phyloP scores from a whole-genome alignment of 2,888 invertebrate genomes.

The Phyto melanocephala region DNA sequence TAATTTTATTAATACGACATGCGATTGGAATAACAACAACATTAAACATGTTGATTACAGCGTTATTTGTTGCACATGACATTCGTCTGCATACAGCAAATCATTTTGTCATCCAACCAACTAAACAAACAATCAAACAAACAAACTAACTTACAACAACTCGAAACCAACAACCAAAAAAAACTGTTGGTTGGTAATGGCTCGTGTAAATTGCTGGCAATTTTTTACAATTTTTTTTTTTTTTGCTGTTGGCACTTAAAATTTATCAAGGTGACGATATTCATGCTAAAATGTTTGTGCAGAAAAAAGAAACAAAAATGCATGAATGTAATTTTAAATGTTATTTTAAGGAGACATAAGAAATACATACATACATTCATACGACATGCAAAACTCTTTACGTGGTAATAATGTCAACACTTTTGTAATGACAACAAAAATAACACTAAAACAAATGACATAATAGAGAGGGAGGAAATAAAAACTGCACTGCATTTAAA shows the following conservation, averaged over 20 bases:
- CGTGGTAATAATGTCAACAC: slow-evolving; percentile 47
- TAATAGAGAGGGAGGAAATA: not conserved
- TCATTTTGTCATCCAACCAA: slow-evolving; percentile 28
- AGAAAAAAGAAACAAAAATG: slow-evolving; percentile 4
- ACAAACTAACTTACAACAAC: slow-evolving; percentile 17
- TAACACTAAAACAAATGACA: not conserved
- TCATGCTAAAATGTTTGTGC: slow-evolving; percentile 39
- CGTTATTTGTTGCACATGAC: slow-evolving; percentile 11
- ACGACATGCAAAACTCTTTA: slow-evolving; percentile 23
- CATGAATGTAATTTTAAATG: slow-evolving; percentile 20
- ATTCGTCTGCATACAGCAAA: slow-evolving; percentile 34
- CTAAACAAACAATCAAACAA: not conserved
- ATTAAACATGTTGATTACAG: slow-evolving; percentile 19
- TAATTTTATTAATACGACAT: slow-evolving; percentile 23
- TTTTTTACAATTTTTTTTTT: not conserved
- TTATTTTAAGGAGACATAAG: slow-evolving; percentile 1
- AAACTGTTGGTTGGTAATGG: slow-evolving; percentile 39
- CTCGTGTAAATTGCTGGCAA: slow-evolving; percentile 50
- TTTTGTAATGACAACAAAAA: slow-evolving; percentile 18
- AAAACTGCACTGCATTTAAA: not conserved
- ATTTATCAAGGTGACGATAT: slow-evolving; percentile 43
- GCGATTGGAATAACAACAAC: not conserved
- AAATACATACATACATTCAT: slow-evolving; percentile 1
- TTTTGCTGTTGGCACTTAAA: not conserved
- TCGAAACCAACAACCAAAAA: not conserved